Percentiles rank a stretch among this genome's conserved stretches.
These are phyloP conservation scores for Egretta garzetta DNA, from an alignment of 2,113 vertebrate genomes.

Conservation along the genomic window DNA sequence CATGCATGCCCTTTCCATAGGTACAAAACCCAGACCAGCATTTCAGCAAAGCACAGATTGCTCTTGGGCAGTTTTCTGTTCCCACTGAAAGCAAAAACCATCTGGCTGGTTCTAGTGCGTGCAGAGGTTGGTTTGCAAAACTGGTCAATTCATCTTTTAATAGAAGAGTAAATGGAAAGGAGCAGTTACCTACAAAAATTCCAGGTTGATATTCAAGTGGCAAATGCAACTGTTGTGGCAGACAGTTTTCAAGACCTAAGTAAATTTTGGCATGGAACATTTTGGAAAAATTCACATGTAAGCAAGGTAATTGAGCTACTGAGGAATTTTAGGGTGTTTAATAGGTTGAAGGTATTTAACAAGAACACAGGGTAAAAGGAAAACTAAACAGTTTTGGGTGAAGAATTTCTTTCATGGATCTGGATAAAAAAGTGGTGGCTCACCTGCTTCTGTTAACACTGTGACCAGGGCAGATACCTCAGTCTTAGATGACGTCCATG, in stretches of 20 bases:
- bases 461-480: background rate
- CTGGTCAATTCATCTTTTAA: background rate
- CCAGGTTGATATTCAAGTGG: background rate
- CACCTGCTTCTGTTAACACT: background rate
- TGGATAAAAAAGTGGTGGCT: background rate
- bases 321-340: background rate
- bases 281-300: background rate
- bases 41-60: background rate
- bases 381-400: background rate
- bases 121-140: background rate
- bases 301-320: background rate
- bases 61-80: background rate
- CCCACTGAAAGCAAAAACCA: background rate
- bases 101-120: background rate
- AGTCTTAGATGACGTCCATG: background rate
- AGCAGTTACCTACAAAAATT: background rate
- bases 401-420: background rate
- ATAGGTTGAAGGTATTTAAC: background rate
- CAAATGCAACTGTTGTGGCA: background rate
- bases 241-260: background rate
- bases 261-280: background rate
- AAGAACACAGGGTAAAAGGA: background rate
- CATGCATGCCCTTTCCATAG: background rate
- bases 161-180: background rate
- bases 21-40: background rate